Percentiles rank a stretch among this genome's conserved stretches.
These are phyloP conservation scores for Rotaria socialis DNA, from an alignment of 2,888 invertebrate genomes.

Conservation along the genomic window DNA sequence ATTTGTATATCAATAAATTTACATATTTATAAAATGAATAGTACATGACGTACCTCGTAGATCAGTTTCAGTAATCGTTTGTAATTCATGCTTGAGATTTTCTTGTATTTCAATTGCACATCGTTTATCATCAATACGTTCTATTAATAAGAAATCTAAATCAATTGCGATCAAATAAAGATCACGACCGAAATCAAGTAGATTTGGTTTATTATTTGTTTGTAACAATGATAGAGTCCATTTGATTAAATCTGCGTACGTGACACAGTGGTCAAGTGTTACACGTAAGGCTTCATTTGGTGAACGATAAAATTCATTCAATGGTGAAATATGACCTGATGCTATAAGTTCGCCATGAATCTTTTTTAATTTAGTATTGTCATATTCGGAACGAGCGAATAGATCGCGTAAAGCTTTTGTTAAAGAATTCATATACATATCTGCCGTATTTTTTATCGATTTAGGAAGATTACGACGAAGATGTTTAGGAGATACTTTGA, in stretches of 20 bases:
- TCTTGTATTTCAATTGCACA: not conserved
- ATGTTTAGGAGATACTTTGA: not conserved
- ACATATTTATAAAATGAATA: too few species aligned
- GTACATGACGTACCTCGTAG: not conserved
- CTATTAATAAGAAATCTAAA: not conserved
- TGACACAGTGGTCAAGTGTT: not conserved
- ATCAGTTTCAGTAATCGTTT: not conserved
- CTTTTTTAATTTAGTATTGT: not conserved
- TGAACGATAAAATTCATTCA: constrained; percentile 34
- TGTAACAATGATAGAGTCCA: constrained; percentile 29
- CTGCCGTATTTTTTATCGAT: not conserved
- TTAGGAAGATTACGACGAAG: not conserved
- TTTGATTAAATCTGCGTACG: not conserved
- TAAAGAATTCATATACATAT: not conserved
- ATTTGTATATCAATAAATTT: too few species aligned
- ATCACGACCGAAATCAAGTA: not conserved
- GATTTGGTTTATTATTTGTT: not conserved
- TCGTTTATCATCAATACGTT: not conserved
- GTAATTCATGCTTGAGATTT: not conserved
- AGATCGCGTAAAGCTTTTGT: not conserved
- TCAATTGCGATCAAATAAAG: constrained; percentile 18
- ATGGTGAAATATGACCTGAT: not conserved
- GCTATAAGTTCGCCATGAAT: not conserved
- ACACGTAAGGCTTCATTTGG: not conserved
- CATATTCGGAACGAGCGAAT: not conserved